These are phyloP conservation scores for mouse (Mus musculus) DNA, from an alignment of 2,113 vertebrate species.

Conservation along the genomic window DNA sequence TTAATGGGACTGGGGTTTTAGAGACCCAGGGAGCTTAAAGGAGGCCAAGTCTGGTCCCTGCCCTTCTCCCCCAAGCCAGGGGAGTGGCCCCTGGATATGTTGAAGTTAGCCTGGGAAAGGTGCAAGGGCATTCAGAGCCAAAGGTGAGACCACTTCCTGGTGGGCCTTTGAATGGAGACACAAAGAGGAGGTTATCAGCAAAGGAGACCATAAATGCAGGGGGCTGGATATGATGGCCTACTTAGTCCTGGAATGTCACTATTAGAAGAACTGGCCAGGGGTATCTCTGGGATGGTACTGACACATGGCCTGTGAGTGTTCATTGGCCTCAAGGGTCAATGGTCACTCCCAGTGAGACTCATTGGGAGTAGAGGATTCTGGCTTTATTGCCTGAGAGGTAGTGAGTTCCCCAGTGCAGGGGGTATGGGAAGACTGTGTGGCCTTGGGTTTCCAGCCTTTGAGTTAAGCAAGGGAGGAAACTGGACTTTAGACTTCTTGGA, in stretches of 20 bases:
- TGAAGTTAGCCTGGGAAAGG: conserved; percentile 18
- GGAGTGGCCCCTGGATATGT: neutral
- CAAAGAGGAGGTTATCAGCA: neutral
- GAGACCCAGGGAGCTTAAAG: conserved; percentile 76
- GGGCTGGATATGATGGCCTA: too few species aligned
- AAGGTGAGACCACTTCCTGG: neutral
- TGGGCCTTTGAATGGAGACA: neutral
- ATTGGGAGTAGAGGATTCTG: neutral
- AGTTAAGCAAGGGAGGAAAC: neutral
- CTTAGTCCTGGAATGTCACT: neutral
- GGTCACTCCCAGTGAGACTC: neutral
- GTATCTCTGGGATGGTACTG: neutral
- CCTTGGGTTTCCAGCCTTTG: neutral
- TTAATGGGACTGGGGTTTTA: conserved; percentile 85
- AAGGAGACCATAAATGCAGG: neutral
- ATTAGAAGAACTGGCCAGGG: neutral
- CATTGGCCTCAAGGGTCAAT: neutral
- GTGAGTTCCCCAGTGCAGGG: neutral
- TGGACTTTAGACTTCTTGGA: neutral
- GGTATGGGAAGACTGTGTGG: neutral
- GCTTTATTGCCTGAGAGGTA: neutral
- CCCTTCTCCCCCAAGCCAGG: neutral
- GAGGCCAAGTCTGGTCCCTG: conserved; percentile 20
- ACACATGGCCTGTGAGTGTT: neutral
- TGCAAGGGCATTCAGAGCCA: neutral